These are phyloP conservation scores for Gulo gulo DNA, from an alignment of 2,113 vertebrate genomes.

Conservation along the genomic window DNA sequence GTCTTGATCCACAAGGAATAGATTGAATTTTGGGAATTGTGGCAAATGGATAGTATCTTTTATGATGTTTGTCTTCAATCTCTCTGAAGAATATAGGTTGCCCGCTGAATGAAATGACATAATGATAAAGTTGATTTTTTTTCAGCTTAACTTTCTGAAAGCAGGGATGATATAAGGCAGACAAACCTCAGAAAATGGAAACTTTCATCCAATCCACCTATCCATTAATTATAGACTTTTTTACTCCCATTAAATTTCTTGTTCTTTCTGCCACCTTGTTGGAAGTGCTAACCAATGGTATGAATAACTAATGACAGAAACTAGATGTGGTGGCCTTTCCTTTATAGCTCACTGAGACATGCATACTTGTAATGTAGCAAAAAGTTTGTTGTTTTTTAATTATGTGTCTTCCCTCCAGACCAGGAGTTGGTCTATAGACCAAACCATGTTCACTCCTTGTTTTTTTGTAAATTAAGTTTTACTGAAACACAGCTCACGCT, in stretches of 20 bases:
- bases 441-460: background rate
- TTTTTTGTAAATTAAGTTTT: background rate
- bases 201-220: background rate
- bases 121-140: background rate
- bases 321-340: background rate
- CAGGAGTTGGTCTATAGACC: background rate
- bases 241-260: background rate
- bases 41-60: background rate
- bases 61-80: background rate
- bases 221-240: background rate
- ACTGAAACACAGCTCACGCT: background rate
- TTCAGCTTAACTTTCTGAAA: slow-evolving; percentile 29
- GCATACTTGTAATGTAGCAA: background rate
- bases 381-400: background rate
- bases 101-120: background rate
- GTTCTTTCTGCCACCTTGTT: background rate
- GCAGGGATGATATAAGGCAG: background rate
- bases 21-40: background rate
- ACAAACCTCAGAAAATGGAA: background rate
- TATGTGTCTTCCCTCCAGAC: background rate
- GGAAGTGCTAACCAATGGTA: background rate
- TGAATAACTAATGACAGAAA: background rate
- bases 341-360: background rate
- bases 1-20: slow-evolving; percentile 14
- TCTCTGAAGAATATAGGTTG: slow-evolving; percentile 3